A percentile compares a stretch with the other conserved stretches of the same genome.
Evolutionary conservation across 2,888 invertebrate species (phyloP).

Genomic region (Heliconius hortense): DNA sequence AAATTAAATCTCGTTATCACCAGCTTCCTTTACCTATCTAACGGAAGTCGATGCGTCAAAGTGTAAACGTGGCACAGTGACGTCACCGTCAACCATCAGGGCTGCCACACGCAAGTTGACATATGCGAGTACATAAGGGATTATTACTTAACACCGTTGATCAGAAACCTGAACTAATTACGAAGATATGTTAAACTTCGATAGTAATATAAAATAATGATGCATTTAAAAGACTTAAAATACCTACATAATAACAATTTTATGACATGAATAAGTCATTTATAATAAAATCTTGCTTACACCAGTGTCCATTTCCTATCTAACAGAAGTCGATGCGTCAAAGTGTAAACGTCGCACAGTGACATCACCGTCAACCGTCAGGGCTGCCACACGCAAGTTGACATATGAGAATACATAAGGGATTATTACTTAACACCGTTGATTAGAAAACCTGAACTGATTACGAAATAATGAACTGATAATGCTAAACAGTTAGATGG

Average conservation of each 20-base stretch:
- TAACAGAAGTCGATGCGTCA: conserved; percentile 27
- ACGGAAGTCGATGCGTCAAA: conserved; percentile 26
- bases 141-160: conserved; percentile 38
- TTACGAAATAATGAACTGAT: conserved; percentile 40
- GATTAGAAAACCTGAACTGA: conserved; percentile 41
- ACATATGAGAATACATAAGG: conserved; percentile 19
- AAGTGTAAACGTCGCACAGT: conserved; percentile 36
- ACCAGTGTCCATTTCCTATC: neutral
- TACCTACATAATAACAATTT: neutral
- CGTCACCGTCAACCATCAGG: conserved; percentile 44
- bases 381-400: conserved; percentile 40
- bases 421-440: conserved; percentile 38
- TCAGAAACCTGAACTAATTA: conserved; percentile 40
- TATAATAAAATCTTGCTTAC: neutral
- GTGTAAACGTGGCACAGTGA: conserved; percentile 40
- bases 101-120: conserved; percentile 40
- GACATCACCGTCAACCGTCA: conserved; percentile 46
- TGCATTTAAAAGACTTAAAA: neutral
- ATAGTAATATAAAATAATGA: neutral
- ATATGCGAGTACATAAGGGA: conserved; percentile 26
- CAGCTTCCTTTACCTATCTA: neutral
- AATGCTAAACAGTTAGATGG: conserved; percentile 33
- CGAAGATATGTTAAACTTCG: neutral
- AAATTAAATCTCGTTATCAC: no score
- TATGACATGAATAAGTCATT: neutral